A percentile compares a stretch with the other conserved stretches of the same genome.
These are phyloP conservation scores for Trichosurus vulpecula DNA, from an alignment of 2,797 vertebrate genomes.

Conservation along the genomic window DNA sequence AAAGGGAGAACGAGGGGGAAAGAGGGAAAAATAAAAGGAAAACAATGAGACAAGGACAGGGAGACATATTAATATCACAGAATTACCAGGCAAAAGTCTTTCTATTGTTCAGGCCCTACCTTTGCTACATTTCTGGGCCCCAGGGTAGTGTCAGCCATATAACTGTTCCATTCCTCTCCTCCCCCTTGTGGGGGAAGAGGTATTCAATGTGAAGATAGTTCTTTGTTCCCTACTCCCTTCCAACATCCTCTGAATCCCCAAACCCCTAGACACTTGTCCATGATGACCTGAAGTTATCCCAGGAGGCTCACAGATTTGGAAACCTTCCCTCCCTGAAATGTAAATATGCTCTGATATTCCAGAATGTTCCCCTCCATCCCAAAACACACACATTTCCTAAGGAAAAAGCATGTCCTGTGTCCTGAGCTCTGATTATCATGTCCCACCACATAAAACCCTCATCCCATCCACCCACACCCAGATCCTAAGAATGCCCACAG, in stretches of 20 bases:
- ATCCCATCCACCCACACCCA: neutral
- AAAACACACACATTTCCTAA: neutral
- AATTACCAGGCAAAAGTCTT: slow-evolving; percentile 36
- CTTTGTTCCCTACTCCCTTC: slow-evolving; percentile 27
- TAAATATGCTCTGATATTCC: neutral
- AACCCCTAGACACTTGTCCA: neutral
- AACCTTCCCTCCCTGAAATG: neutral
- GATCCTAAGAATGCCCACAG: neutral
- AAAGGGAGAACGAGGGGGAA: slow-evolving; percentile 24
- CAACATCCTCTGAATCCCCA: slow-evolving; percentile 4
- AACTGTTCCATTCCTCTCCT: slow-evolving; percentile 24
- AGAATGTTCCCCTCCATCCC: neutral
- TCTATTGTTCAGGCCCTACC: slow-evolving; percentile 23
- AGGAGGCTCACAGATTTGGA: neutral
- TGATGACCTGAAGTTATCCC: neutral
- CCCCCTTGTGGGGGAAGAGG: neutral
- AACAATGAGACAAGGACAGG: slow-evolving; percentile 49
- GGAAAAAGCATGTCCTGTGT: neutral
- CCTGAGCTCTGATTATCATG: neutral
- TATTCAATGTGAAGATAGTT: neutral
- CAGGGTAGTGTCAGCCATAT: neutral
- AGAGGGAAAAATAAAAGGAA: slow-evolving; percentile 11
- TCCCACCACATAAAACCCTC: neutral
- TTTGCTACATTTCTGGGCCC: slow-evolving; percentile 35
- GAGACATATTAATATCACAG: slow-evolving; percentile 69